Base-by-base conservation (phyloP, 2,888 invertebrate genomes). In the Sabatieria punctata region DNA sequence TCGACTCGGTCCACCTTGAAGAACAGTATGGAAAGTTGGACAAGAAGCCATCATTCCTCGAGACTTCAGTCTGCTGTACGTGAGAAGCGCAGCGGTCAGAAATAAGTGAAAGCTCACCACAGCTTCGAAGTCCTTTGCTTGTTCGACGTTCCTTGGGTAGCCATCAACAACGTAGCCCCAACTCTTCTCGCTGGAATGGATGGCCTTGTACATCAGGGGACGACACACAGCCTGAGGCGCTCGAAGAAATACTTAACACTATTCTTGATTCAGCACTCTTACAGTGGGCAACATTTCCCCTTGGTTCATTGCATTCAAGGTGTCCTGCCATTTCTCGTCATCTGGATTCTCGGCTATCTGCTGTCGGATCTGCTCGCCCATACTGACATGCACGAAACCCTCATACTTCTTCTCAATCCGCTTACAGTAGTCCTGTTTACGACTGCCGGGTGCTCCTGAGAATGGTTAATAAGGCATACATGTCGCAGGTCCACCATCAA, bases 91-190 rank as follows among this genome's bases (percentile, higher is more conserved):
- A n/a, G n/a, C n/a, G n/a, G 33, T 33, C n/a, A 33, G 13, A 33
- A 33, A 33, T 33, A 33, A n/a, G 13, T 33, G n/a, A 33, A 33
- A n/a, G n/a, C n/a, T n/a, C n/a, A n/a, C n/a, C n/a, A n/a, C n/a
- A n/a, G 46, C 41, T 45, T 64, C 63, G 49, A 65, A 63, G 35
- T 67, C 66, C 25, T 56, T 53, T 0, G 64, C 60, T 48, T 71
- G 71, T 4, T 58, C 55, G 50, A 63, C 49, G 19, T 64, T 65
- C 43, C 70, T 54, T 4, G 71, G 71, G 52, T 65, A 71, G 2
- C 71, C 70, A 49, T 69, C 68, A 18, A 71, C 58, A n/a, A 71
- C 61, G 51, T 68, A 65, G 19, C 71, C 71, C 53, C 63, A 63
- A 30, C 65, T 64, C 25, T 59, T 51, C 4, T 50, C 49, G 47